These are phyloP conservation scores for Salarias fasciatus DNA, from an alignment of 2,797 vertebrate species.

Conservation along the genomic window DNA sequence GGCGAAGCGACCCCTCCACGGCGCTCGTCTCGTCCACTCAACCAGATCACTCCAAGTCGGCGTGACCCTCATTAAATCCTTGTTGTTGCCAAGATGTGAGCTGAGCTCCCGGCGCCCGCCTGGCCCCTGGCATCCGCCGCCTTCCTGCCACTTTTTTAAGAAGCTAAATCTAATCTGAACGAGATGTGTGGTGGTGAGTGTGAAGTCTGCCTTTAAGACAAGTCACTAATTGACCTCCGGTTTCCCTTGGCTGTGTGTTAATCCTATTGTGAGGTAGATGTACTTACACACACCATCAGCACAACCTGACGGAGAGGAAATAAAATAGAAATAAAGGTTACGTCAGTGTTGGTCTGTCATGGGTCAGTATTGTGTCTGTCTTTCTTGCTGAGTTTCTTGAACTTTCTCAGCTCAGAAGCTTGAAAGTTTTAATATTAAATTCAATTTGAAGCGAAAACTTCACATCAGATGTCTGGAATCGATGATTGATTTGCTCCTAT, in stretches of 20 bases:
- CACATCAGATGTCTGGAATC: background rate
- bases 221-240: constrained; percentile 35
- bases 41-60: constrained; percentile 1
- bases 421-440: too few relatives aligned
- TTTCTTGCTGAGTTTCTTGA: too few relatives aligned
- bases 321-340: background rate
- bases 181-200: constrained; percentile 30
- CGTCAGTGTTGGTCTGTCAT: too few relatives aligned
- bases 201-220: constrained; percentile 25
- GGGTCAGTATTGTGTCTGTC: too few relatives aligned
- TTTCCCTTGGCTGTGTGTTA: constrained; percentile 27
- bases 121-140: constrained; percentile 17
- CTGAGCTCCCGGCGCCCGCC: constrained; percentile 8
- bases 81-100: constrained; percentile 23
- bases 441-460: too few relatives aligned
- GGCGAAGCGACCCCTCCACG: background rate
- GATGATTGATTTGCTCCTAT: background rate
- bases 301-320: background rate
- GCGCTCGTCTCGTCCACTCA: constrained; percentile 3
- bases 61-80: constrained; percentile 13
- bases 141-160: constrained; percentile 45
- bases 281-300: constrained; percentile 18
- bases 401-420: too few relatives aligned
- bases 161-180: constrained; percentile 42
- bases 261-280: constrained; percentile 38